Evolutionary conservation across 2,888 invertebrate species (phyloP).

Genomic region (Synergus gifuensis): DNA sequence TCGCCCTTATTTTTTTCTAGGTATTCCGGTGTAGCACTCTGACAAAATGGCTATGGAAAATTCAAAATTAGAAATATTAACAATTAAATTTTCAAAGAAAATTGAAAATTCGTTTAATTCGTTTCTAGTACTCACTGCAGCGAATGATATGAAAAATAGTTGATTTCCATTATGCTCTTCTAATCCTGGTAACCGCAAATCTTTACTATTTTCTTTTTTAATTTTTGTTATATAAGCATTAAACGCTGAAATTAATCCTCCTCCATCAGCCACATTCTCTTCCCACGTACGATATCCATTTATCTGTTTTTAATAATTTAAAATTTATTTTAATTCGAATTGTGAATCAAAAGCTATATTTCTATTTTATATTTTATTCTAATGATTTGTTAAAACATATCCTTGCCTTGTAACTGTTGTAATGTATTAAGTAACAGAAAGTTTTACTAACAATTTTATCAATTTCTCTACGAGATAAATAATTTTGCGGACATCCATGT

Average conservation of each 20-base stretch:
- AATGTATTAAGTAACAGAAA: conserved; percentile 84
- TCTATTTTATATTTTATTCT: background rate
- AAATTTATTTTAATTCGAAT: background rate
- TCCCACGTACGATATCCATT: conserved; percentile 86
- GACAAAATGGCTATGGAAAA: conserved; percentile 87
- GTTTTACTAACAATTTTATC: conserved; percentile 82
- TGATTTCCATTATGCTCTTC: conserved; percentile 83
- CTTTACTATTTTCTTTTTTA: conserved; percentile 54
- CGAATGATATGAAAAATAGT: conserved; percentile 88
- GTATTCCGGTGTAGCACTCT: conserved; percentile 84
- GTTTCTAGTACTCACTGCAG: conserved; percentile 79
- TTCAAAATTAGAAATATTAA: background rate
- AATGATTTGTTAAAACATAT: conserved; percentile 74
- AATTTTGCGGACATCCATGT: conserved; percentile 85
- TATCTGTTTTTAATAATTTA: conserved; percentile 76
- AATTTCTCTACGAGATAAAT: conserved; percentile 84
- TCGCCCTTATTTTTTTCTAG: conserved; percentile 80
- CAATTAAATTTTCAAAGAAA: background rate
- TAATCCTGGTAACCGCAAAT: conserved; percentile 81
- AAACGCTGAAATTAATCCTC: conserved; percentile 87
- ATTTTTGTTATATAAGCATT: conserved; percentile 79
- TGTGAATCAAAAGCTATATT: background rate
- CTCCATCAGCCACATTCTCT: conserved; percentile 93
- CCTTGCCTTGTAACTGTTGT: conserved; percentile 78
- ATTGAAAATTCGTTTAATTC: too few species aligned